These are phyloP conservation scores for Steinernema carpocapsae DNA, from an alignment of 2,888 invertebrate species.

Conservation along the genomic window DNA sequence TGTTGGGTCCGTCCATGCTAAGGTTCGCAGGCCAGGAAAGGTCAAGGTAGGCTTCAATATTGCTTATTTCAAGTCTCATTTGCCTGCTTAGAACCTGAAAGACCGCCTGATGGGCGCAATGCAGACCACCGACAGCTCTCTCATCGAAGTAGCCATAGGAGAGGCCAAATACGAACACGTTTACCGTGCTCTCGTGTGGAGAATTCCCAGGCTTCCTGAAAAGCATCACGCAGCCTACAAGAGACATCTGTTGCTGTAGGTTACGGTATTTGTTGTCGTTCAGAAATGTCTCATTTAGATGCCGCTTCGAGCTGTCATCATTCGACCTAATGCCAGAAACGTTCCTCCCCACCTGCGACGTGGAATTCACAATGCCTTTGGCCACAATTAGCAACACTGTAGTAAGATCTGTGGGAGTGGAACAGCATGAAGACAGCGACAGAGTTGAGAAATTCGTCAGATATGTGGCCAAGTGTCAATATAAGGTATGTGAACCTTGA, in stretches of 20 bases:
- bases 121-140: slow-evolving; percentile 85
- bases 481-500: slow-evolving; percentile 72
- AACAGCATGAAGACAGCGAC: slow-evolving; percentile 74
- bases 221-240: slow-evolving; percentile 99
- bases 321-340: slow-evolving; percentile 96
- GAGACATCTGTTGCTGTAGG: slow-evolving; percentile 82
- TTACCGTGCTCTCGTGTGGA: slow-evolving; percentile 92
- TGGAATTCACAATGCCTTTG: slow-evolving; percentile 98
- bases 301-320: slow-evolving; percentile 86
- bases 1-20: slow-evolving; percentile 94
- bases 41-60: slow-evolving; percentile 73
- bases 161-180: slow-evolving; percentile 98
- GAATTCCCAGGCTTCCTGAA: slow-evolving; percentile 94
- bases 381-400: slow-evolving; percentile 92
- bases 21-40: slow-evolving; percentile 74
- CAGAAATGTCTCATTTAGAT: slow-evolving; percentile 43
- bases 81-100: slow-evolving; percentile 67
- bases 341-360: slow-evolving; percentile 83
- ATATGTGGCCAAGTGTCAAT: slow-evolving; percentile 92
- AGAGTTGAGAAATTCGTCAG: slow-evolving; percentile 98
- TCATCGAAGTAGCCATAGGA: slow-evolving; percentile 92
- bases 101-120: slow-evolving; percentile 77
- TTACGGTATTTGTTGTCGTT: not conserved
- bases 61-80: not conserved
- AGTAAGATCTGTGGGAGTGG: slow-evolving; percentile 80